Conservation (phyloP, 1,140 invertebrate genomes). For the Drosophila orosa region DNA sequence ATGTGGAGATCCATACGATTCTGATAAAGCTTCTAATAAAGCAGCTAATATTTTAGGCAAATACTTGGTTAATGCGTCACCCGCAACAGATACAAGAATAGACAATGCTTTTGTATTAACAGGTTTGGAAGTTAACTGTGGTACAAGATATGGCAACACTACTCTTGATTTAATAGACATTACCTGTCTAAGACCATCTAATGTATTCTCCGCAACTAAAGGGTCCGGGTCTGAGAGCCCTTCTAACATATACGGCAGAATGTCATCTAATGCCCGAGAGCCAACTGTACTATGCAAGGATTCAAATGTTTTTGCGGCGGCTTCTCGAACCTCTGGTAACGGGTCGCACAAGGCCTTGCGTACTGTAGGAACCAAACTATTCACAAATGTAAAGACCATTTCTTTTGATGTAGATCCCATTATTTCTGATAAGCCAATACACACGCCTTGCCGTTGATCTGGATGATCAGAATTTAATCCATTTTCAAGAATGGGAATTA, state of each 20-base stretch:
- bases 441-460: conserved; percentile 98
- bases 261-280: conserved; percentile 97
- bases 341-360: conserved; percentile 97
- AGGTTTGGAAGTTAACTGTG: conserved; percentile 94
- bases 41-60: conserved; percentile 96
- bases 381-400: conserved; percentile 96
- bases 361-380: conserved; percentile 98
- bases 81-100: conserved; percentile 95
- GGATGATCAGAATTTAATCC: conserved; percentile 95
- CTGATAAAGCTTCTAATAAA: conserved; percentile 91
- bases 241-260: conserved; percentile 95
- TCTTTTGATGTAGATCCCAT: conserved; percentile 98
- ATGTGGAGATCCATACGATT: conserved; percentile 88
- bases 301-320: conserved; percentile 98
- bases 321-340: conserved; percentile 95
- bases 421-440: conserved; percentile 99
- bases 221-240: conserved; percentile 92
- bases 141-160: conserved; percentile 97
- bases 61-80: conserved; percentile 96
- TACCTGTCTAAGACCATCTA: conserved; percentile 97
- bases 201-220: conserved; percentile 91
- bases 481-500: conserved; percentile 98
- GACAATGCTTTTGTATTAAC: conserved; percentile 97
- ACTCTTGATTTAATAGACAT: conserved; percentile 98
- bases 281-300: conserved; percentile 97